A percentile compares a stretch with the other conserved stretches of the same genome.
These are phyloP conservation scores for Podarcis lilfordi DNA, from an alignment of 2,797 vertebrate species.

Conservation along the genomic window DNA sequence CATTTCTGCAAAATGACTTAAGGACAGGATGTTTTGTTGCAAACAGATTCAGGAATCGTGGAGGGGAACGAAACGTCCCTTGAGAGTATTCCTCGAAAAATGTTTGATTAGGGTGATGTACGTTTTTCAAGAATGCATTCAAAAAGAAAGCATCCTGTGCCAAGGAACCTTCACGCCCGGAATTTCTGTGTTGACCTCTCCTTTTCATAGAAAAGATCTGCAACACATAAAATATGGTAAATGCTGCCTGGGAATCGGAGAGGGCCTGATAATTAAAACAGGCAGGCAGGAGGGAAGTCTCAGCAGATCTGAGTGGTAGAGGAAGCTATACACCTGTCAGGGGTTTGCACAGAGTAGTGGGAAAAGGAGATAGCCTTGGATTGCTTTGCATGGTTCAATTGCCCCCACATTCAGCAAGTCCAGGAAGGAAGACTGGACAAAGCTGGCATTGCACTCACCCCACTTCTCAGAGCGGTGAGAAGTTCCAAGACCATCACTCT, in stretches of 20 bases:
- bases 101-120: too few relatives aligned
- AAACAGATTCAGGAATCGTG: not conserved
- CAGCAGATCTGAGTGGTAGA: not conserved
- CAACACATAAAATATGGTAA: not conserved
- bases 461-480: too few relatives aligned
- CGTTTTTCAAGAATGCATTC: too few relatives aligned
- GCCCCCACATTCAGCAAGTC: not conserved
- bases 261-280: not conserved
- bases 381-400: not conserved
- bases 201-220: not conserved
- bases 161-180: too few relatives aligned
- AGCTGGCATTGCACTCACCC: not conserved
- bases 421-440: not conserved
- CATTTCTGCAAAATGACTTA: not conserved
- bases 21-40: not conserved
- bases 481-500: too few relatives aligned
- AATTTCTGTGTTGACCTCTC: too few relatives aligned
- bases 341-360: not conserved
- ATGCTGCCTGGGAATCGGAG: not conserved
- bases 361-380: not conserved
- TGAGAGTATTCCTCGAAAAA: not conserved
- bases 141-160: too few relatives aligned
- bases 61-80: too few relatives aligned
- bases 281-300: not conserved
- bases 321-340: not conserved